phyloP scores from a whole-genome alignment of 2,888 invertebrate genomes.

The Rugalucina vietnamica region DNA sequence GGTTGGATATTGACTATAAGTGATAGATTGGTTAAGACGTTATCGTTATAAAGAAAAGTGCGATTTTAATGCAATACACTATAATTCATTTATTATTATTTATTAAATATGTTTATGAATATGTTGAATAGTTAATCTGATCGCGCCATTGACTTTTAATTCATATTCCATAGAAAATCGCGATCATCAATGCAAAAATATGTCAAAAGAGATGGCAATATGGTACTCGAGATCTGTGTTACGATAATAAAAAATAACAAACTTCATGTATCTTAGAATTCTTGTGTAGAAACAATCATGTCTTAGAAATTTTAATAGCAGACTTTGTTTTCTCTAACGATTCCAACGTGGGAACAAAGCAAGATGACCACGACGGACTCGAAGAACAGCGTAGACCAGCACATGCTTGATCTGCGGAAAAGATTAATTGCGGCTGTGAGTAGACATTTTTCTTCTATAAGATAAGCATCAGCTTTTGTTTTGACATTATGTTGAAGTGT shows the following conservation, averaged over 20 bases:
- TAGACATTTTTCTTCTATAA: no score
- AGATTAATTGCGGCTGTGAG: slow-evolving; percentile 75
- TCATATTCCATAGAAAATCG: neutral
- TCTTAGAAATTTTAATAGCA: no score
- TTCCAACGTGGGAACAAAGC: neutral
- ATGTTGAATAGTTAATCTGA: neutral
- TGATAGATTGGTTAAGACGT: neutral
- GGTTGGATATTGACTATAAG: neutral
- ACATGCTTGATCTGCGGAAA: slow-evolving; percentile 72
- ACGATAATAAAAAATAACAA: neutral
- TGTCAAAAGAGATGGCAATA: neutral
- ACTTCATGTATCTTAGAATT: no score
- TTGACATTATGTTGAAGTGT: no score
- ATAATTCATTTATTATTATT: neutral
- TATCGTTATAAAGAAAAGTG: neutral
- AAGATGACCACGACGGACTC: slow-evolving; percentile 60
- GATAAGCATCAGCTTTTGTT: no score
- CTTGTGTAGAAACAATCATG: no score
- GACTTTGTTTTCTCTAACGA: neutral
- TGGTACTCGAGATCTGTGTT: neutral
- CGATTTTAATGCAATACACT: neutral
- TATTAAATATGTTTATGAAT: neutral
- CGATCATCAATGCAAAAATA: neutral
- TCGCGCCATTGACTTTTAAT: neutral
- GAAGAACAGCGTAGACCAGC: slow-evolving; percentile 72